Evolutionary conservation across 1,140 invertebrate species (phyloP).

Genomic region (Muscidifurax raptorellus): DNA sequence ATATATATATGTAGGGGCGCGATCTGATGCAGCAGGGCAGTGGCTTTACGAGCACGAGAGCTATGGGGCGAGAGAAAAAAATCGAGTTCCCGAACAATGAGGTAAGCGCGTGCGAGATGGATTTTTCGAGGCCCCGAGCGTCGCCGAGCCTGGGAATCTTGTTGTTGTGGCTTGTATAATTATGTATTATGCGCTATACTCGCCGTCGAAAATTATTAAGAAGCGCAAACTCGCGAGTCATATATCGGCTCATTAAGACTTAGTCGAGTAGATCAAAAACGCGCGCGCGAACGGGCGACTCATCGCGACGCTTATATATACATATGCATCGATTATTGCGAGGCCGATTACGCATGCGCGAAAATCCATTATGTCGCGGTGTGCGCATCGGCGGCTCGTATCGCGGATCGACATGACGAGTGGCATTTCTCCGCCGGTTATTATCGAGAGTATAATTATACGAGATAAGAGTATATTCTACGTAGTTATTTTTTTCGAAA

Average conservation of each 20-base stretch:
- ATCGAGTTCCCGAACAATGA: constrained; percentile 31
- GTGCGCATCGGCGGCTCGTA: not conserved
- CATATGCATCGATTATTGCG: not conserved
- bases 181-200: too few relatives aligned
- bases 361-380: constrained; percentile 28
- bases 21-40: constrained; percentile 35
- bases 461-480: too few relatives aligned
- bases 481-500: too few relatives aligned
- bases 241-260: too few relatives aligned
- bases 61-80: not conserved
- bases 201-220: too few relatives aligned
- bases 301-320: too few relatives aligned
- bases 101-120: not conserved
- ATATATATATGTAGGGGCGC: constrained; percentile 20
- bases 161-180: not conserved
- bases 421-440: not conserved
- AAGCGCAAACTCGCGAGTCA: too few relatives aligned
- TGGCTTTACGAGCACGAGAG: constrained; percentile 7
- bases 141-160: constrained; percentile 32
- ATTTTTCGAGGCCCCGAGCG: constrained; percentile 35
- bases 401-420: not conserved
- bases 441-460: too few relatives aligned
- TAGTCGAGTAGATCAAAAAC: too few relatives aligned
- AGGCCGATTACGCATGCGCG: not conserved
- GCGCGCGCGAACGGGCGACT: too few relatives aligned